Percentiles rank a stretch among this genome's conserved stretches.
Evolutionary conservation across 1,140 invertebrate genomes (phyloP).

Genomic region (Brachionus plicatilis): DNA sequence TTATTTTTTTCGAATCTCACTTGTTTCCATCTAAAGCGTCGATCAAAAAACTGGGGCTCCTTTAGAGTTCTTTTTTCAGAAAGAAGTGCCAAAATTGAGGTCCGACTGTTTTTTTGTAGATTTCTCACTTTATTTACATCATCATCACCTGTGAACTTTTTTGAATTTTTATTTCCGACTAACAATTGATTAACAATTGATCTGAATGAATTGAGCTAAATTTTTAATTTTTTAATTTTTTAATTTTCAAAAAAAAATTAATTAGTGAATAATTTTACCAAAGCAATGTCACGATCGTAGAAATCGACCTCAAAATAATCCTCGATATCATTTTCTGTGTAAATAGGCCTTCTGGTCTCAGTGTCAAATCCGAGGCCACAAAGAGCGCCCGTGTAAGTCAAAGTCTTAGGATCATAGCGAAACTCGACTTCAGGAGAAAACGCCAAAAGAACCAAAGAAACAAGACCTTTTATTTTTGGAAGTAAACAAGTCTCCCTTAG

Average conservation of each 20-base stretch:
- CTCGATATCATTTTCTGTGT: constrained; percentile 23
- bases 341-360: not conserved
- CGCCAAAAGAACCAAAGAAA: not conserved
- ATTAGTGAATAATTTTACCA: not conserved
- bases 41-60: not conserved
- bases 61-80: not conserved
- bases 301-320: constrained; percentile 34
- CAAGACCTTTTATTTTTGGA: constrained; percentile 31
- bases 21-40: not conserved
- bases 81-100: not conserved
- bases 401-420: not conserved
- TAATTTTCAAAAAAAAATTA: not conserved
- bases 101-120: not conserved
- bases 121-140: not conserved
- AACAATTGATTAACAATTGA: not conserved
- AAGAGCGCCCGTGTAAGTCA: constrained; percentile 8
- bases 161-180: not conserved
- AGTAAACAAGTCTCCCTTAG: not conserved
- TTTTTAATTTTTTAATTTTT: not conserved
- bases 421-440: constrained; percentile 34
- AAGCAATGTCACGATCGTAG: not conserved
- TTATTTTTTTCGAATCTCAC: not conserved
- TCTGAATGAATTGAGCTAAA: constrained; percentile 7
- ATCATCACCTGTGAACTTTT: not conserved
- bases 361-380: constrained; percentile 29